Percentiles rank a stretch among this genome's conserved stretches.
These are phyloP conservation scores for Cliona cf. orientalis DNA, from an alignment of 37 sponge, comb jelly and placozoan genomes.

Conservation along the genomic window DNA sequence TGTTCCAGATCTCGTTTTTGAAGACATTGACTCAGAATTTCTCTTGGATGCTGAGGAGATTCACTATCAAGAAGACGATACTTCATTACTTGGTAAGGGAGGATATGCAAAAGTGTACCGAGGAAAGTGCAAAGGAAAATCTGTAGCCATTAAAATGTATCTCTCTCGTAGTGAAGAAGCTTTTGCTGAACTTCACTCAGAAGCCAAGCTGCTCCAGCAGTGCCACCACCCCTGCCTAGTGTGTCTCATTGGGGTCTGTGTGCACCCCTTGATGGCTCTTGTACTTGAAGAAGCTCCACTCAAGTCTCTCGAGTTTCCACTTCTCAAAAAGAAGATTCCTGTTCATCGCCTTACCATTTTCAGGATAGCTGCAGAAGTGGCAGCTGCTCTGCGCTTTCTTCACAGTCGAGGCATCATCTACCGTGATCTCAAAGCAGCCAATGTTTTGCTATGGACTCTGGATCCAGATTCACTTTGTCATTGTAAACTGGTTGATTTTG, in stretches of 20 bases:
- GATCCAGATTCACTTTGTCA: constrained; percentile 74
- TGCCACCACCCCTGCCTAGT: constrained; percentile 82
- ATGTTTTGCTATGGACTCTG: constrained; percentile 92
- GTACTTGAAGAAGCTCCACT: constrained; percentile 92
- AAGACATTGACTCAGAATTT: constrained; percentile 76
- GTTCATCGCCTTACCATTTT: constrained; percentile 73
- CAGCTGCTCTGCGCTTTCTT: constrained; percentile 82
- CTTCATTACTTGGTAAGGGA: constrained; percentile 78
- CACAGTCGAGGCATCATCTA: constrained; percentile 83
- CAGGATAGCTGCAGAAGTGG: constrained; percentile 82
- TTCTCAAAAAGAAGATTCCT: constrained; percentile 60
- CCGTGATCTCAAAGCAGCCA: constrained; percentile 88
- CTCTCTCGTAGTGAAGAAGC: constrained; percentile 47
- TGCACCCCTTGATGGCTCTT: constrained; percentile 82
- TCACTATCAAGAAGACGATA: constrained; percentile 51
- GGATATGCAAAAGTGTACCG: constrained; percentile 86
- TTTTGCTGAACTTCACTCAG: constrained; percentile 71
- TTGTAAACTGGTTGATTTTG: constrained; percentile 91
- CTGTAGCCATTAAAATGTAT: constrained; percentile 85
- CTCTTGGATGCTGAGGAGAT: constrained; percentile 68
- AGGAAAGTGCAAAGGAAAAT: constrained; percentile 65
- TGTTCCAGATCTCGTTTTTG: constrained; percentile 87
- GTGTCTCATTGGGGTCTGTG: constrained; percentile 80
- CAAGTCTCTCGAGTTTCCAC: constrained; percentile 70
- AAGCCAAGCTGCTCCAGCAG: constrained; percentile 76